Percentiles rank a stretch among this genome's conserved stretches.
phyloP scores from a whole-genome alignment of 2,113 vertebrate species.

The Piprites chloris region DNA sequence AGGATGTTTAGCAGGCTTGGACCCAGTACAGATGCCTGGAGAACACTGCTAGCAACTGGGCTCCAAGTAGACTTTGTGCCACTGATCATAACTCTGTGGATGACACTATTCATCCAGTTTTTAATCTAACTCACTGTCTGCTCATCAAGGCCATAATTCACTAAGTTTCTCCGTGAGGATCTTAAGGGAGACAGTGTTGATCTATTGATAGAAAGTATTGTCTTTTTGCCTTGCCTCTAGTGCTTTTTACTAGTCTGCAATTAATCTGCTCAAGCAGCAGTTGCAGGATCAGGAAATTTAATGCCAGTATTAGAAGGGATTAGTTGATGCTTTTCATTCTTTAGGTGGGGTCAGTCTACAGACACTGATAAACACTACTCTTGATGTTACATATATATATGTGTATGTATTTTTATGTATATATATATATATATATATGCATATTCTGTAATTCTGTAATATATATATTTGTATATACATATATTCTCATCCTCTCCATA shows the following conservation, averaged over 20 bases:
- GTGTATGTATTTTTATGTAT: neutral
- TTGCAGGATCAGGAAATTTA: neutral
- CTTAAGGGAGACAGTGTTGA: neutral
- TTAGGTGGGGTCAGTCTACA: neutral
- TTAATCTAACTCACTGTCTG: neutral
- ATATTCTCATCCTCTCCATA: neutral
- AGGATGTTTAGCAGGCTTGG: neutral
- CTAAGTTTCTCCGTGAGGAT: neutral
- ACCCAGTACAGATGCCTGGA: neutral
- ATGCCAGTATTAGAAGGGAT: neutral
- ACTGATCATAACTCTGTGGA: neutral
- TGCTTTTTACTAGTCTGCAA: neutral
- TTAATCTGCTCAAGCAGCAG: neutral
- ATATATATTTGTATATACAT: neutral
- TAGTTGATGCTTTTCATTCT: neutral
- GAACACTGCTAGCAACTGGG: neutral
- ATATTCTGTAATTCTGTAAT: too few relatives aligned
- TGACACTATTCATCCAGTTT: neutral
- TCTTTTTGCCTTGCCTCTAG: neutral
- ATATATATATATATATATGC: neutral
- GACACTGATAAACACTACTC: neutral
- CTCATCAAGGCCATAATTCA: neutral
- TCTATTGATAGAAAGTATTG: neutral
- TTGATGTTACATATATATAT: neutral
- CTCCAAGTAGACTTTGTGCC: neutral